These are phyloP conservation scores for Calycopis cecrops DNA, from an alignment of 1,140 invertebrate species.

Conservation along the genomic window DNA sequence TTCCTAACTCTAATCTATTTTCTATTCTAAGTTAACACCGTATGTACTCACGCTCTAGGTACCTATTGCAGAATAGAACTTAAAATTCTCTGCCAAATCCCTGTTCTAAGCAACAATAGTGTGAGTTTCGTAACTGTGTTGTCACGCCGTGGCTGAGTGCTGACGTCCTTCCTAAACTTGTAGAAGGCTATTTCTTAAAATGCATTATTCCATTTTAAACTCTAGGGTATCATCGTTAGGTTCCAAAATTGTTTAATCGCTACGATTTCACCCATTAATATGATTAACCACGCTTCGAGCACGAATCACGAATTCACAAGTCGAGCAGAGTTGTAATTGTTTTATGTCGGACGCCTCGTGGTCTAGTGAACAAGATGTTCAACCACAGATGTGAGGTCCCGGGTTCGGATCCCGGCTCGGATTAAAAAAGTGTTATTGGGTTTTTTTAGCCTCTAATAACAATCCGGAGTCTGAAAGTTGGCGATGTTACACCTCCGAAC, in stretches of 20 bases:
- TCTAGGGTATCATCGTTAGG: not conserved
- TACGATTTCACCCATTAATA: constrained; percentile 27
- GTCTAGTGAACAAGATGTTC: no score
- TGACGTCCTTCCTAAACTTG: constrained; percentile 40
- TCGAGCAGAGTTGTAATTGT: constrained; percentile 1
- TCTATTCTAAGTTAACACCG: no score
- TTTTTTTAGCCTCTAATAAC: no score
- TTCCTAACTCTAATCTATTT: no score
- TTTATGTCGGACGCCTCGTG: not conserved
- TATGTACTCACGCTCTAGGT: no score
- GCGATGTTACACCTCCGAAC: no score
- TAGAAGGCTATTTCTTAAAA: constrained; percentile 8
- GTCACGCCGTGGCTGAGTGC: constrained; percentile 28
- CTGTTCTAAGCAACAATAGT: constrained; percentile 9
- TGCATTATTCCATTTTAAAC: not conserved
- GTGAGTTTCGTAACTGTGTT: constrained; percentile 22
- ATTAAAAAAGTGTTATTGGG: no score
- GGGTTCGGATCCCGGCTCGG: no score
- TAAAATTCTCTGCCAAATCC: no score
- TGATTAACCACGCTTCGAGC: constrained; percentile 37
- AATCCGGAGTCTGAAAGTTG: no score
- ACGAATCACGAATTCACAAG: constrained; percentile 24
- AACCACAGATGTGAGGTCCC: no score
- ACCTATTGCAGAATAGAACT: no score
- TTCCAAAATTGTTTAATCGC: not conserved